Conservation (phyloP, 2,797 vertebrate genomes). For the Telmatherina bonti region DNA sequence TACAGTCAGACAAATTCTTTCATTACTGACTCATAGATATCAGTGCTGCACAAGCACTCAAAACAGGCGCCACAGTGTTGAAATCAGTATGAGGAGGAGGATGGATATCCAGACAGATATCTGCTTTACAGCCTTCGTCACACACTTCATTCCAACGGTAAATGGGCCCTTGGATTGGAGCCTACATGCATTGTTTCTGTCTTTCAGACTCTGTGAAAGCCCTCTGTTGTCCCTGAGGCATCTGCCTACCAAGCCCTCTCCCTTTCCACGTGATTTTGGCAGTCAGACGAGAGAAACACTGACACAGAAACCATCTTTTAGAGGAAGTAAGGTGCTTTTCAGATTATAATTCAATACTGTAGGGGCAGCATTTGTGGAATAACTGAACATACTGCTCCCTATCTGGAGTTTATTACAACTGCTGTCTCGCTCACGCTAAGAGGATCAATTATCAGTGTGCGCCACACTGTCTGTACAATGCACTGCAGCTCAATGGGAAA, state of each 20-base stretch:
- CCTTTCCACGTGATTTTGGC: slow-evolving; percentile 71
- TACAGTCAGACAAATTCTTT: slow-evolving; percentile 70
- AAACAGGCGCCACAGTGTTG: slow-evolving; percentile 71
- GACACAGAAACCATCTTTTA: slow-evolving; percentile 57
- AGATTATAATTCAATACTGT: slow-evolving; percentile 48
- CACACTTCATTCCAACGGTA: slow-evolving; percentile 75
- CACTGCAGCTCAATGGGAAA: slow-evolving; percentile 37
- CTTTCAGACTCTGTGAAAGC: slow-evolving; percentile 77
- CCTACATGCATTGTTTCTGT: slow-evolving; percentile 77
- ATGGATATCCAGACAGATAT: slow-evolving; percentile 65
- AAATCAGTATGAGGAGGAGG: slow-evolving; percentile 60
- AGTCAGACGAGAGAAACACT: slow-evolving; percentile 43
- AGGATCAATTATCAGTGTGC: slow-evolving; percentile 66
- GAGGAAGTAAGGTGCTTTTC: slow-evolving; percentile 46
- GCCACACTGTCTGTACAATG: slow-evolving; percentile 54
- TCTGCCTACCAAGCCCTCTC: slow-evolving; percentile 70
- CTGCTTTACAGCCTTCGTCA: slow-evolving; percentile 69
- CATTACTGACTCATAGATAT: slow-evolving; percentile 50
- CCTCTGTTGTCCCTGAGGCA: slow-evolving; percentile 75
- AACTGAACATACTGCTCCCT: slow-evolving; percentile 18
- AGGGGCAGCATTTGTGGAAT: slow-evolving; percentile 30
- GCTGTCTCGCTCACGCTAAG: slow-evolving; percentile 35
- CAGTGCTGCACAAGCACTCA: slow-evolving; percentile 44
- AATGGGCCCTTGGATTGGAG: slow-evolving; percentile 77
- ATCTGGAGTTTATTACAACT: slow-evolving; percentile 38